phyloP scores from a whole-genome alignment of 2,888 invertebrate genomes.

The Hypercompe scribonia region DNA sequence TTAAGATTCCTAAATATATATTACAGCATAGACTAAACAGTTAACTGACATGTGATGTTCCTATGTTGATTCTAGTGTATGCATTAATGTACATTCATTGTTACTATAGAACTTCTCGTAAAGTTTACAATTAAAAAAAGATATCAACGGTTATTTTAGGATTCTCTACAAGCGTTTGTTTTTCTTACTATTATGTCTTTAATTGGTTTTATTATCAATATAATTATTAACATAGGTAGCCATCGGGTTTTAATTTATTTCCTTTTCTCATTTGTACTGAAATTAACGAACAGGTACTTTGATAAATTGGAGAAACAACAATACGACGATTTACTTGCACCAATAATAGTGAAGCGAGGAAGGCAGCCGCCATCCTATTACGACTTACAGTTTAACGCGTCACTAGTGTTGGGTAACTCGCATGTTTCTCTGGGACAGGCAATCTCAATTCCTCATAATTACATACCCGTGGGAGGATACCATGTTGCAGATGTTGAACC shows the following conservation, averaged over 20 bases:
- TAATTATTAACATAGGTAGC: not conserved
- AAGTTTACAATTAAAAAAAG: too few species aligned
- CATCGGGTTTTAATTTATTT: not conserved
- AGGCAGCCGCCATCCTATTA: constrained; percentile 44
- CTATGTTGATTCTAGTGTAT: too few species aligned
- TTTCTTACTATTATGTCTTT: too few species aligned
- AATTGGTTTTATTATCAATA: not conserved
- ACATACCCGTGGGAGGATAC: constrained; percentile 40
- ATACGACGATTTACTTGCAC: constrained; percentile 23
- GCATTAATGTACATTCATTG: too few species aligned
- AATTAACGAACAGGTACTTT: constrained; percentile 11
- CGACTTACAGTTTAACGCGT: constrained; percentile 50
- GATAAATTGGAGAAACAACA: constrained; percentile 10
- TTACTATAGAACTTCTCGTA: too few species aligned
- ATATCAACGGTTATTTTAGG: too few species aligned
- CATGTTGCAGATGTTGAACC: constrained; percentile 33
- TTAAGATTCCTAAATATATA: too few species aligned
- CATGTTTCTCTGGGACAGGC: constrained; percentile 33
- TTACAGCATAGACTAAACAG: too few species aligned
- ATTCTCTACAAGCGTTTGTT: too few species aligned
- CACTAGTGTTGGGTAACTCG: constrained; percentile 49
- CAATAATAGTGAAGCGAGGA: constrained; percentile 33
- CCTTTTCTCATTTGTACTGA: not conserved
- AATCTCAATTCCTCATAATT: constrained; percentile 38
- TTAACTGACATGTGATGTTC: too few species aligned